Conservation (phyloP, 37 sponge, comb jelly and placozoan species). For the Cliona cf. orientalis region DNA sequence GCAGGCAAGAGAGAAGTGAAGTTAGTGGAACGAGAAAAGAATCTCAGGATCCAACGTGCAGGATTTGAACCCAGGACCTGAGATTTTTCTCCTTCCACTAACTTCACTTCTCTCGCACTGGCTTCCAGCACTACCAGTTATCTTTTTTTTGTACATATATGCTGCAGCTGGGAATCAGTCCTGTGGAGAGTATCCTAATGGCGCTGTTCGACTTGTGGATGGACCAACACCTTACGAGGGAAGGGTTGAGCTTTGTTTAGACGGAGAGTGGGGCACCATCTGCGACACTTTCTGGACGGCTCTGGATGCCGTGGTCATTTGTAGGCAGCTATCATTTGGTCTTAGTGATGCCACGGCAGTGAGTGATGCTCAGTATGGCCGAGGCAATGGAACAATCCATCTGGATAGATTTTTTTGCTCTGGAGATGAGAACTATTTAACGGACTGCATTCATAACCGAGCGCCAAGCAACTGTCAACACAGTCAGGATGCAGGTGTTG, state of each 20-base stretch:
- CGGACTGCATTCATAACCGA: conserved; percentile 12
- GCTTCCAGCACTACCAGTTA: neutral
- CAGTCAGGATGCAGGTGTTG: conserved; percentile 33
- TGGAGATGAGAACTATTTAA: conserved; percentile 16
- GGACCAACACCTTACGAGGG: conserved; percentile 20
- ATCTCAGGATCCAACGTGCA: neutral
- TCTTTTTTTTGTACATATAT: neutral
- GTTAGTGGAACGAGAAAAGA: neutral
- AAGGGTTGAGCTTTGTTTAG: conserved; percentile 40
- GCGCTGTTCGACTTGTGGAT: conserved; percentile 28
- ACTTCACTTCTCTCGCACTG: too few relatives aligned
- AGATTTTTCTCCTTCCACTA: neutral
- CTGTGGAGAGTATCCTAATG: conserved; percentile 8
- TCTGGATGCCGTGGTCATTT: conserved; percentile 38
- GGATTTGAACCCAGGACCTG: neutral
- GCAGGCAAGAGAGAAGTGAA: too few relatives aligned
- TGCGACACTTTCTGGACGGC: conserved; percentile 42
- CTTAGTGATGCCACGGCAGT: conserved; percentile 20
- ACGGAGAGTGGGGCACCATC: conserved; percentile 59
- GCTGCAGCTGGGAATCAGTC: neutral
- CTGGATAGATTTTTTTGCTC: conserved; percentile 14
- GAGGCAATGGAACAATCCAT: conserved; percentile 19
- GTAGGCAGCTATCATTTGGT: conserved; percentile 9
- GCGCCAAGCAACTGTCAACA: conserved; percentile 10
- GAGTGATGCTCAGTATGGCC: conserved; percentile 13